Percentiles rank a stretch among this genome's conserved stretches.
phyloP scores from a whole-genome alignment of 2,113 vertebrate genomes.

The Chamaetylas fuelleborni region DNA sequence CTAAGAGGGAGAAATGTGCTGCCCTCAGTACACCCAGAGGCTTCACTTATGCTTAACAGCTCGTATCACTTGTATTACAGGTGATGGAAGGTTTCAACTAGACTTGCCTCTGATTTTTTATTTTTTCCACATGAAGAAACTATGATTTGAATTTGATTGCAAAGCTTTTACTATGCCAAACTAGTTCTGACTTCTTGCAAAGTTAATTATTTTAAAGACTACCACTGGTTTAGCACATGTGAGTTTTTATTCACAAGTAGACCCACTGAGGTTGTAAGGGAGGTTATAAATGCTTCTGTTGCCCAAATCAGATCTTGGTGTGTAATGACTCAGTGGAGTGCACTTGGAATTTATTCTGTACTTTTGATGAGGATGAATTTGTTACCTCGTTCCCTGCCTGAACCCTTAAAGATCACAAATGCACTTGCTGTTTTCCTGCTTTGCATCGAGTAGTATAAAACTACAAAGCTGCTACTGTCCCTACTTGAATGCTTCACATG shows the following conservation, averaged over 20 bases:
- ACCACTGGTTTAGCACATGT: background rate
- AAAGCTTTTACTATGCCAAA: background rate
- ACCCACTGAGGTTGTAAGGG: background rate
- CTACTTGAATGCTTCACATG: background rate
- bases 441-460: background rate
- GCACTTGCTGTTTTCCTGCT: background rate
- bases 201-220: conserved; percentile 30
- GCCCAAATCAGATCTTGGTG: background rate
- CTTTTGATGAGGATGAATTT: conserved; percentile 22
- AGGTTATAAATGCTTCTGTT: conserved; percentile 12
- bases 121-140: background rate
- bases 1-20: conserved; percentile 10
- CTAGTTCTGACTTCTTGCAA: background rate
- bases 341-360: conserved; percentile 22
- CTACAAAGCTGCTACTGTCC: background rate
- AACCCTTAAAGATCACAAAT: conserved; percentile 16
- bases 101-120: background rate
- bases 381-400: background rate
- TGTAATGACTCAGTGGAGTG: conserved; percentile 22
- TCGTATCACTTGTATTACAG: background rate
- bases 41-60: background rate
- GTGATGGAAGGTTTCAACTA: background rate
- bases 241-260: background rate
- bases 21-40: background rate
- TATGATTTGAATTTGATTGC: background rate